Percentiles rank a stretch among this genome's conserved stretches.
These are phyloP conservation scores for Tenthredo amoena DNA, from an alignment of 2,888 invertebrate genomes.

Conservation along the genomic window DNA sequence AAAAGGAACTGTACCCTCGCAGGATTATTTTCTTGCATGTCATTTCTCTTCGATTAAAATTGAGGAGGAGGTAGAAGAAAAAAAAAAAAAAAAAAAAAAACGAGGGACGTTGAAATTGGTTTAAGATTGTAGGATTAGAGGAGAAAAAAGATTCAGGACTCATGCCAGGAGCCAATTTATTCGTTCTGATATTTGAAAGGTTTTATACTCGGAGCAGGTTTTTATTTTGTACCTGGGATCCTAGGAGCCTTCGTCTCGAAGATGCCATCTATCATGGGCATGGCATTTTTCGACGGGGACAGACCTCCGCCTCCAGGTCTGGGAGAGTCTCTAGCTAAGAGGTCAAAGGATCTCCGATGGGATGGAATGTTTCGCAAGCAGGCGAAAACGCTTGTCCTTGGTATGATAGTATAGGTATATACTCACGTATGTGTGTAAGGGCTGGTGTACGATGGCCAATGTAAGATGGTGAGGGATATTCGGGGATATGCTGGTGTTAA, in stretches of 20 bases:
- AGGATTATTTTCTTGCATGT: background rate
- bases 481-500: constrained; percentile 49
- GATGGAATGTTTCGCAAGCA: constrained; percentile 50
- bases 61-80: background rate
- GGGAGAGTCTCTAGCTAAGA: constrained; percentile 42
- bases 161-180: constrained; percentile 7
- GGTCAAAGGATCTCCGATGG: constrained; percentile 49
- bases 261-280: constrained; percentile 48
- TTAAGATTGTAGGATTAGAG: background rate
- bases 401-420: background rate
- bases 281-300: constrained; percentile 38
- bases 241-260: constrained; percentile 44
- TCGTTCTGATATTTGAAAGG: background rate
- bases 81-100: background rate
- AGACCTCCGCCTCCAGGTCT: constrained; percentile 6
- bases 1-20: background rate
- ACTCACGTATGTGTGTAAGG: background rate
- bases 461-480: constrained; percentile 38
- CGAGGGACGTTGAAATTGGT: background rate
- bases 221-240: constrained; percentile 32
- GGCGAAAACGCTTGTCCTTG: constrained; percentile 37
- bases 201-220: constrained; percentile 23
- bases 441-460: background rate
- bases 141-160: background rate
- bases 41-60: background rate